Evolutionary conservation across 2,888 invertebrate species (phyloP).

Genomic region (Bellardia bayeri): DNA sequence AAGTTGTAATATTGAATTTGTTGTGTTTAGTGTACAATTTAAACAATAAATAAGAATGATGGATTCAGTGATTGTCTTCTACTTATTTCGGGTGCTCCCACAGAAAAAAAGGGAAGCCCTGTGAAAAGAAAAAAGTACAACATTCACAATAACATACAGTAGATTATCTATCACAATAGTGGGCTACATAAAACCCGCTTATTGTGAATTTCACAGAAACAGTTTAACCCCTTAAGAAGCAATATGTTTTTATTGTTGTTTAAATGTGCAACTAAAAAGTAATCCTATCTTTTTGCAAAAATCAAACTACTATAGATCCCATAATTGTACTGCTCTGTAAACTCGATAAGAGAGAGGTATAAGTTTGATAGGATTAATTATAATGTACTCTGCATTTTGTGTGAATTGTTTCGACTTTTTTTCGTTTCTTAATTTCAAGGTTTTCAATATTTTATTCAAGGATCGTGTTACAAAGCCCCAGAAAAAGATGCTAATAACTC

Average conservation of each 20-base stretch:
- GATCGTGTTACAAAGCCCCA: conserved; percentile 84
- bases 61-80: conserved; percentile 35
- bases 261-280: conserved; percentile 36
- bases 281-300: background rate
- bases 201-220: conserved; percentile 44
- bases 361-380: conserved; percentile 53
- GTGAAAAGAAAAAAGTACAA: conserved; percentile 57
- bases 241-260: conserved; percentile 41
- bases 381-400: conserved; percentile 74
- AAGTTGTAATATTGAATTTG: conserved; percentile 47
- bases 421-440: conserved; percentile 77
- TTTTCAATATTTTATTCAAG: conserved; percentile 80
- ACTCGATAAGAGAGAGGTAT: background rate
- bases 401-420: conserved; percentile 76
- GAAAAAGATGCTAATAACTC: conserved; percentile 83
- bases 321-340: background rate
- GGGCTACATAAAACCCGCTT: background rate
- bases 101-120: conserved; percentile 60
- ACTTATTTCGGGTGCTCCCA: conserved; percentile 63
- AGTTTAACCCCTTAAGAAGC: conserved; percentile 30
- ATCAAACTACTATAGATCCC: conserved; percentile 11
- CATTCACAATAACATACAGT: conserved; percentile 40
- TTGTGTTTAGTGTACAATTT: conserved; percentile 52
- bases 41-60: conserved; percentile 66
- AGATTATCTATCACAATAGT: conserved; percentile 37